Conservation (phyloP, 2,113 vertebrate genomes). For the Rhabdornis inornatus region DNA sequence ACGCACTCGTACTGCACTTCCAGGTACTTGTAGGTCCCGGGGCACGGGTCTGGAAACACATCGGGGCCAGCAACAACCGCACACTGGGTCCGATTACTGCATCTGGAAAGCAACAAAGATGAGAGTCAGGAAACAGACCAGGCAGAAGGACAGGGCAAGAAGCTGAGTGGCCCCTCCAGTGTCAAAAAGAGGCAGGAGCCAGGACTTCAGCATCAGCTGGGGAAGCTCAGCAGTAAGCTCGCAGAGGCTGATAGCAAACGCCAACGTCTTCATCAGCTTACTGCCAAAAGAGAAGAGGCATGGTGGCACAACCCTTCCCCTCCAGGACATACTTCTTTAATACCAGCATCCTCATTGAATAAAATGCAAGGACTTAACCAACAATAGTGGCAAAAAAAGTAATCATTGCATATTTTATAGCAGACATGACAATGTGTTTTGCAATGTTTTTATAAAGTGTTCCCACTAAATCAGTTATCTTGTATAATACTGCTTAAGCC, state of each 20-base stretch:
- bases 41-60: slow-evolving; percentile 93
- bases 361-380: neutral
- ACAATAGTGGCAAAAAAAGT: neutral
- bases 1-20: slow-evolving; percentile 98
- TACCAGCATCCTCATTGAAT: neutral
- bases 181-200: neutral
- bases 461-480: neutral
- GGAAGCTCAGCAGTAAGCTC: neutral
- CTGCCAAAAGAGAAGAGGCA: neutral
- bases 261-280: neutral
- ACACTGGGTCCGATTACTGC: slow-evolving; percentile 95
- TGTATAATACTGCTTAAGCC: neutral
- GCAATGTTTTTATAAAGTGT: neutral
- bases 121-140: neutral
- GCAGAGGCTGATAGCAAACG: neutral
- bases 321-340: neutral
- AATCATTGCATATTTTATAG: neutral
- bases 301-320: neutral
- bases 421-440: neutral
- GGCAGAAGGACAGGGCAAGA: neutral
- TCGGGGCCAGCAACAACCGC: slow-evolving; percentile 93
- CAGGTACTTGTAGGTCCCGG: slow-evolving; percentile 94
- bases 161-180: neutral
- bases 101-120: slow-evolving; percentile 76
- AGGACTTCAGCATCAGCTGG: neutral